Evolutionary conservation across 2,888 invertebrate species (phyloP), one percentile per base, ranked within the genome.

Genomic region (Diadegma fenestrale): DNA sequence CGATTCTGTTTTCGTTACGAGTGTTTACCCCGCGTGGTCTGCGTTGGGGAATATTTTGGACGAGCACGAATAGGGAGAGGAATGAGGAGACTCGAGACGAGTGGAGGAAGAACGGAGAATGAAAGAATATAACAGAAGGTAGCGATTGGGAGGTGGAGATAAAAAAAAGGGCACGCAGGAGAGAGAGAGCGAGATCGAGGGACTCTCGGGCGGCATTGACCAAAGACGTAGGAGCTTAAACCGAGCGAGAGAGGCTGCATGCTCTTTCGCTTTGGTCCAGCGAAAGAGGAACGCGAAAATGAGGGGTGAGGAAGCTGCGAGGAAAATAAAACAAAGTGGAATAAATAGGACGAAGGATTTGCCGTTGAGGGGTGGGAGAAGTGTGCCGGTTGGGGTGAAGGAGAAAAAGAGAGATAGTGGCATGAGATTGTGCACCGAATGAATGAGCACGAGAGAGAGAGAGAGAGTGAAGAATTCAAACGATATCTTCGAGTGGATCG

Each of bases 141-240:
- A 88, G 86, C 88, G 90, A 91, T 91, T 90, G 91, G 90, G 85
- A 89, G 90, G 90, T 89, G 88, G 89, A 91, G 91, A 91, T 91
- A 91, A 84, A 91, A 91, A 58, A 61, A 88, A 88, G 88, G 85
- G 88, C 87, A 75, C 68, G 78, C 79, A 77, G 77, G 86, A 86
- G 86, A 84, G 85, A 86, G 76, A 82, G 84, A 87, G 80, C n/a
- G 30, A 86, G 89, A n/a, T n/a, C n/a, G n/a, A 90, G 85, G 48
- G 58, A 58, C 58, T 58, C 48, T 77, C 64, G 51, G 82, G 80
- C 80, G 82, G 82, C 85, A 79, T 77, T 71, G 77, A 80, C 84
- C 84, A 82, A 85, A 85, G 84, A 78, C 66, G 84, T 22, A 82
- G 54, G 78, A 61, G 87, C 89, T 87, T 88, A 88, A 86, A 87